Evolutionary conservation across 2,888 invertebrate species (phyloP), one percentile per base, ranked within the genome.

Genomic region (Cerceris rybyensis): DNA sequence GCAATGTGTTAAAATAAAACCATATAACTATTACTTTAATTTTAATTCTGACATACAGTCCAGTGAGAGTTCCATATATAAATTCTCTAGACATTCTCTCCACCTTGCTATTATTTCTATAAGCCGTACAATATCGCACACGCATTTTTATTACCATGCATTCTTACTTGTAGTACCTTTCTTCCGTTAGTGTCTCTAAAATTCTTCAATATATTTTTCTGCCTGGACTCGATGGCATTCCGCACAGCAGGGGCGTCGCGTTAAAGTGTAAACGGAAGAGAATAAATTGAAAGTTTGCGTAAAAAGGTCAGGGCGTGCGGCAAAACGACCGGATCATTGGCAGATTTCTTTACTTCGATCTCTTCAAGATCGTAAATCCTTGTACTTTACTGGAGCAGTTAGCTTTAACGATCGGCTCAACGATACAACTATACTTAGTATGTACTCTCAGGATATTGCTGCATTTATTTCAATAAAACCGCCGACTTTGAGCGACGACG

Each of bases 311-410:
- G 11, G n/a, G 41, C n/a, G 55, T 8, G 39, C 13, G 8, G 58
- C 64, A 14, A 58, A 57, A 50, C 58, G 58, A 70, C 64, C 42
- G 17, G 57, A 41, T 16, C 17, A 57, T 17, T 46, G n/a, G 46
- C 41, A 16, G n/a, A 42, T 58, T 55, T 64, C 16, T 58, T 13
- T 41, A 5, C 17, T 41, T 14, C 52, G 59, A 46, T 46, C 28
- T 59, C 46, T 41, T 68, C 72, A 14, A 14, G 67, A 46, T 69
- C 65, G 72, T 76, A 76, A 76, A 76, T 76, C 60, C 55, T 46
- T 41, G 9, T 41, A 63, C 49, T 76, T 71, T 69, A 69, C 58
- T 11, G 55, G 65, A 57, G 42, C 49, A 28, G n/a, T 46, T 39
- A 52, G 68, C 39, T 42, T 64, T 76, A 72, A 76, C 68, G 72